Evolutionary conservation across 2,888 invertebrate genomes (phyloP).

Genomic region (Drosophila multiciliata): DNA sequence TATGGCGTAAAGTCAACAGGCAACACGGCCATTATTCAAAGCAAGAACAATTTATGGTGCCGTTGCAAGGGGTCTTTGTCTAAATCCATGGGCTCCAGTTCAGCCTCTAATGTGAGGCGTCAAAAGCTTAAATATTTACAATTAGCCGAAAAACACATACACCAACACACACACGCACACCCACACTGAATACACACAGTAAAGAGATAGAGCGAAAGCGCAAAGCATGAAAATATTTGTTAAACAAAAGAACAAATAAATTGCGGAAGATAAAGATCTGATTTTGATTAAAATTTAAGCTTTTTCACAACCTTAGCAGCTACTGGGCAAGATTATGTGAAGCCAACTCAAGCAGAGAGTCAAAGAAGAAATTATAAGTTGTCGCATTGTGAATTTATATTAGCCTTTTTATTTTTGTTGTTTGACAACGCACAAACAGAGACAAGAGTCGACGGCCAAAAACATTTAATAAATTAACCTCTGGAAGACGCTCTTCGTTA

Average conservation of each 20-base stretch:
- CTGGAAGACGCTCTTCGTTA: conserved; percentile 54
- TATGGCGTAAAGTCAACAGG: conserved; percentile 73
- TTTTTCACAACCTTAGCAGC: conserved; percentile 78
- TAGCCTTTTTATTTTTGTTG: conserved; percentile 41
- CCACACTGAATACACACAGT: not conserved
- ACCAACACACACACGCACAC: conserved; percentile 1
- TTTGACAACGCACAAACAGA: conserved; percentile 47
- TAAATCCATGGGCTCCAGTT: conserved; percentile 18
- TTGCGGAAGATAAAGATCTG: conserved; percentile 77
- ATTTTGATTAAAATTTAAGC: conserved; percentile 82
- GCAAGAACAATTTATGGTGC: conserved; percentile 69
- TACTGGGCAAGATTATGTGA: conserved; percentile 57
- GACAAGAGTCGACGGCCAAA: conserved; percentile 34
- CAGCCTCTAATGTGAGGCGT: conserved; percentile 66
- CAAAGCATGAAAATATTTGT: conserved; percentile 73
- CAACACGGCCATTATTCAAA: conserved; percentile 61
- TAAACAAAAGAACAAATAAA: conserved; percentile 68
- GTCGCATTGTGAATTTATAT: conserved; percentile 68
- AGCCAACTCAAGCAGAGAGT: conserved; percentile 8
- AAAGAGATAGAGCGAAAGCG: conserved; percentile 45
- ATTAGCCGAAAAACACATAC: conserved; percentile 33
- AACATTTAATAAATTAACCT: conserved; percentile 73
- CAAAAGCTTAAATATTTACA: conserved; percentile 81
- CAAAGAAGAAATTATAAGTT: conserved; percentile 68
- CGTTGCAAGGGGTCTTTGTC: conserved; percentile 56